phyloP scores from a whole-genome alignment of 2,888 invertebrate species.

The Limulus polyphemus region DNA sequence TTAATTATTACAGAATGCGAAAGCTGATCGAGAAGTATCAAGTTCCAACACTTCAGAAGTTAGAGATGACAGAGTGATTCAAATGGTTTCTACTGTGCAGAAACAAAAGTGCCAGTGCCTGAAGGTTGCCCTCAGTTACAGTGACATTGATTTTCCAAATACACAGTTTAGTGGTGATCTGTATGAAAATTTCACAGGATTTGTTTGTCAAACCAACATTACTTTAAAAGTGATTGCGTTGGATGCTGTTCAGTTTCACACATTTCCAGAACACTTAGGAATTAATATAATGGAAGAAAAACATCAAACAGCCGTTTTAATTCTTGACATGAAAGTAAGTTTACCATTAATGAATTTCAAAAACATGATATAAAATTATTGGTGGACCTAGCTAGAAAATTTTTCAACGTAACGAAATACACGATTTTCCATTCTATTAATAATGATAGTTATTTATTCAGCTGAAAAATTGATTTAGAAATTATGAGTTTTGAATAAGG shows the following conservation, averaged over 20 bases:
- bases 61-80: slow-evolving; percentile 22
- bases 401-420: too few species aligned
- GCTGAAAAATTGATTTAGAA: too few species aligned
- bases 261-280: slow-evolving; percentile 62
- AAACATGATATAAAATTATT: too few species aligned
- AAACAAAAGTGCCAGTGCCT: slow-evolving; percentile 22
- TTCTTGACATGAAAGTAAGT: slow-evolving; percentile 20
- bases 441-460: too few species aligned
- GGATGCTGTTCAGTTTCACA: slow-evolving; percentile 56
- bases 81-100: slow-evolving; percentile 23
- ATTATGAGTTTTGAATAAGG: too few species aligned
- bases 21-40: too few species aligned
- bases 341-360: background rate
- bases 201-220: slow-evolving; percentile 43
- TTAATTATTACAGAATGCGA: too few species aligned
- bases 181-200: slow-evolving; percentile 30
- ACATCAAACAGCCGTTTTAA: slow-evolving; percentile 25
- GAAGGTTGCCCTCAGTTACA: slow-evolving; percentile 25
- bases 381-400: too few species aligned
- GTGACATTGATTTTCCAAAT: slow-evolving; percentile 24
- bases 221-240: slow-evolving; percentile 54
- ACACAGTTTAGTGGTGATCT: slow-evolving; percentile 6
- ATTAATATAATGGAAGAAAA: slow-evolving; percentile 42
- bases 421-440: too few species aligned
- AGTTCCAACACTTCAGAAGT: slow-evolving; percentile 7